These are phyloP conservation scores for Myotis findleyi DNA, from an alignment of 2,797 vertebrate species.

Conservation along the genomic window DNA sequence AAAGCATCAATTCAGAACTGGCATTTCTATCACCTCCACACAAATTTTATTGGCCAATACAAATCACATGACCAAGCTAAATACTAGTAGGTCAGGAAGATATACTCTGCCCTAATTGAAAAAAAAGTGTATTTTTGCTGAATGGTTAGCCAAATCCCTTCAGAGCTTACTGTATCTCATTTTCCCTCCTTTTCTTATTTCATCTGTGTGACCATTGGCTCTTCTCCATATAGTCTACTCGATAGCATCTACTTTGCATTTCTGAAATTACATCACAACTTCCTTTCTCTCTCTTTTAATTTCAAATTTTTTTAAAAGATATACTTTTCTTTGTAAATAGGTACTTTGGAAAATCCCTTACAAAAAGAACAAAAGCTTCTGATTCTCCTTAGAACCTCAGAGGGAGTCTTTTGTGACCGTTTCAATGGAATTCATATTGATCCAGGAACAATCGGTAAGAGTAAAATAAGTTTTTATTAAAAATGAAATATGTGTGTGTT, in stretches of 20 bases:
- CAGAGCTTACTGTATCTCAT: neutral
- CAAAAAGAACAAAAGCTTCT: constrained; percentile 82
- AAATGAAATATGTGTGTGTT: neutral
- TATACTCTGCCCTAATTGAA: neutral
- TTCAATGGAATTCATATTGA: constrained; percentile 78
- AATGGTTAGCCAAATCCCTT: neutral
- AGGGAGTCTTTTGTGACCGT: constrained; percentile 85
- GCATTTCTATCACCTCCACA: neutral
- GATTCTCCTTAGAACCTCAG: constrained; percentile 86
- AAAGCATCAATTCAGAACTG: neutral
- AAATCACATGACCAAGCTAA: neutral
- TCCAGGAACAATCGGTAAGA: constrained; percentile 87
- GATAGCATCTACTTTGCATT: neutral
- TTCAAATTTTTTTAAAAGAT: neutral
- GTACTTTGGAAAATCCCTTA: constrained; percentile 83
- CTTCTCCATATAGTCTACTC: neutral
- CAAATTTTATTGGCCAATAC: neutral
- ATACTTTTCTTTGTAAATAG: constrained; percentile 79
- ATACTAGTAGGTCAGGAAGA: neutral
- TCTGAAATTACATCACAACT: neutral
- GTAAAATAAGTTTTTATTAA: neutral
- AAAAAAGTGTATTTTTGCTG: neutral
- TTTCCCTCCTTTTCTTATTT: neutral
- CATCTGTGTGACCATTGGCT: neutral
- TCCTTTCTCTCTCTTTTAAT: neutral